These are phyloP conservation scores for Eublepharis macularius DNA, from an alignment of 2,113 vertebrate genomes.

Conservation along the genomic window DNA sequence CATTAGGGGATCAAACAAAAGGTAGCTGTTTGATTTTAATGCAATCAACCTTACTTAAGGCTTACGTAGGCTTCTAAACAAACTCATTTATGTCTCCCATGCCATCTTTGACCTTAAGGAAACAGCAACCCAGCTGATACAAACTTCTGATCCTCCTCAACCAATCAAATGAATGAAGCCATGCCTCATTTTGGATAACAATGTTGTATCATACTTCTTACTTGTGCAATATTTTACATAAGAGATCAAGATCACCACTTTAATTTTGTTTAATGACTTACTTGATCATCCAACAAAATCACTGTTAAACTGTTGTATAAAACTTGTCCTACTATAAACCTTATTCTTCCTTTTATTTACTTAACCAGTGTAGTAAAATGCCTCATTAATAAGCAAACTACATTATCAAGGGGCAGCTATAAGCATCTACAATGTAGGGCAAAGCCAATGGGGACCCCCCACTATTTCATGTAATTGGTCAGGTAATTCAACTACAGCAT, in stretches of 20 bases:
- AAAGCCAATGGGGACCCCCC: constrained; percentile 36
- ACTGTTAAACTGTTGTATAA: neutral
- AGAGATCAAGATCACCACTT: no score
- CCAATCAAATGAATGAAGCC: neutral
- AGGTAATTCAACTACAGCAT: constrained; percentile 61
- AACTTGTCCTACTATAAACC: neutral
- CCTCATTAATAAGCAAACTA: constrained; percentile 61
- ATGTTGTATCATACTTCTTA: neutral
- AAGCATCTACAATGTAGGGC: constrained; percentile 49
- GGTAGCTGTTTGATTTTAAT: neutral
- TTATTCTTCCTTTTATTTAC: constrained; percentile 57
- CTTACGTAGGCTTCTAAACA: neutral
- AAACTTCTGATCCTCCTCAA: neutral
- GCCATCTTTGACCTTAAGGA: neutral
- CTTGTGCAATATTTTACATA: neutral
- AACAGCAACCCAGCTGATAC: neutral
- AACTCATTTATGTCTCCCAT: neutral
- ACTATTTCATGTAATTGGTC: constrained; percentile 53
- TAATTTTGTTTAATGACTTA: no score
- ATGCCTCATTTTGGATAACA: no score
- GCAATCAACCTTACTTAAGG: neutral
- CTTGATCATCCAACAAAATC: no score
- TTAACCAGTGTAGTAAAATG: constrained; percentile 59
- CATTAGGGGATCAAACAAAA: neutral
- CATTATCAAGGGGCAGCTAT: constrained; percentile 58